phyloP scores from a whole-genome alignment of 2,888 invertebrate species.

The Hecatera dysodea region DNA sequence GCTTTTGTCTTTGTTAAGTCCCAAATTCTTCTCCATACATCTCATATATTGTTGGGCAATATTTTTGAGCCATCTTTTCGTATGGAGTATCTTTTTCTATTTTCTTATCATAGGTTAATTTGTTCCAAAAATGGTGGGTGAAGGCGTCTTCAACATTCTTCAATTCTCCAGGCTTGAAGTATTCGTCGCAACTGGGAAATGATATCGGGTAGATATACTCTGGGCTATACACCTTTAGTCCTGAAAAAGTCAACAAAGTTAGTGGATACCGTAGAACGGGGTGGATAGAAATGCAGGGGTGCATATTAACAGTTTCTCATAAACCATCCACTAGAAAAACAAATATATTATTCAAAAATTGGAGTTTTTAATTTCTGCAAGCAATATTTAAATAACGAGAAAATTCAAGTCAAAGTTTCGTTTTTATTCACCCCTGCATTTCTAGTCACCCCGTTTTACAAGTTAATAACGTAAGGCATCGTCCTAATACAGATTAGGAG shows the following conservation, averaged over 20 bases:
- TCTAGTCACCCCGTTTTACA: no score
- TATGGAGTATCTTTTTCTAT: slow-evolving; percentile 63
- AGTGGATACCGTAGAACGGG: no score
- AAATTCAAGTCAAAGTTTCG: no score
- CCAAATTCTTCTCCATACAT: slow-evolving; percentile 63
- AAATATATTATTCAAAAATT: no score
- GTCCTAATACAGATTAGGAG: no score
- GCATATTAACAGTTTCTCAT: no score
- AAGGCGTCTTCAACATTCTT: slow-evolving; percentile 53
- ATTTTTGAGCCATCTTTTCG: slow-evolving; percentile 61
- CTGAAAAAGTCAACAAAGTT: slow-evolving; percentile 68
- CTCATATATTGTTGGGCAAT: slow-evolving; percentile 69
- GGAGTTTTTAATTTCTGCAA: no score
- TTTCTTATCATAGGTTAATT: slow-evolving; percentile 59
- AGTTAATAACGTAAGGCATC: no score
- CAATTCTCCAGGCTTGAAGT: slow-evolving; percentile 50
- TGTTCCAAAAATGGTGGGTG: slow-evolving; percentile 75
- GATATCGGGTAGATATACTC: slow-evolving; percentile 93
- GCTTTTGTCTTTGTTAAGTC: background rate
- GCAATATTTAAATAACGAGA: no score
- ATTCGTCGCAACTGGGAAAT: slow-evolving; percentile 81
- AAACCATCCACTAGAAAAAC: no score
- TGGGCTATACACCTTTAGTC: slow-evolving; percentile 92
- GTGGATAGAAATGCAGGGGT: no score
- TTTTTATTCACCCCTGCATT: no score